Conservation (phyloP, 2,113 vertebrate species). For the Xyrauchen texanus region DNA sequence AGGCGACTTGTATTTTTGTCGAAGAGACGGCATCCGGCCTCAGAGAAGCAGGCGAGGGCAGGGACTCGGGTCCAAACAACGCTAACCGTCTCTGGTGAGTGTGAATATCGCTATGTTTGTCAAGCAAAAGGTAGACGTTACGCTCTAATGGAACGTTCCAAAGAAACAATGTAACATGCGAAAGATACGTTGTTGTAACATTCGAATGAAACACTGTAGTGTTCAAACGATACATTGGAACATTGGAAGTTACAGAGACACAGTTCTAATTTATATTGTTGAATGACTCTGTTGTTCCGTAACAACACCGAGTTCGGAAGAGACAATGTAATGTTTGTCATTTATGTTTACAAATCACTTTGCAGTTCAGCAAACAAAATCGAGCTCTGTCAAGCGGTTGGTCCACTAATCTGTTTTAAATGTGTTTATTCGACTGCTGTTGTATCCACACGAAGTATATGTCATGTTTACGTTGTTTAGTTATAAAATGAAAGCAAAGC, state of each 20-base stretch:
- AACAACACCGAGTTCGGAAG: not conserved
- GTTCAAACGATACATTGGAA: not conserved
- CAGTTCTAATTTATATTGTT: not conserved
- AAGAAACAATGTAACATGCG: not conserved
- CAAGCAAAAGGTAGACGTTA: not conserved
- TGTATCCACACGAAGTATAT: not conserved
- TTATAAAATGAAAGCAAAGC: not conserved
- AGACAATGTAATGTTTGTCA: not conserved
- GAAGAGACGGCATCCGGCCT: constrained; percentile 74
- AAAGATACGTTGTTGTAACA: not conserved
- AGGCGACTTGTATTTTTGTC: constrained; percentile 41
- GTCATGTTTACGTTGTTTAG: not conserved
- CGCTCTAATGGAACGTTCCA: not conserved
- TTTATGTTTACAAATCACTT: not conserved
- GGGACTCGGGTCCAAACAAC: constrained; percentile 62
- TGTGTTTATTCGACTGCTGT: not conserved
- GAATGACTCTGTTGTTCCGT: not conserved
- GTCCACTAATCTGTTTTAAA: not conserved
- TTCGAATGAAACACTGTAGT: not conserved
- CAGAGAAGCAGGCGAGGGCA: constrained; percentile 62
- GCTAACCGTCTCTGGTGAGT: constrained; percentile 70
- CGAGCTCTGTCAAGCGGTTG: not conserved
- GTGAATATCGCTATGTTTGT: not conserved
- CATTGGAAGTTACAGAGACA: not conserved
- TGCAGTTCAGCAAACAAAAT: not conserved